phyloP scores from a whole-genome alignment of 2,888 invertebrate species.

The Mythimna vitellina region DNA sequence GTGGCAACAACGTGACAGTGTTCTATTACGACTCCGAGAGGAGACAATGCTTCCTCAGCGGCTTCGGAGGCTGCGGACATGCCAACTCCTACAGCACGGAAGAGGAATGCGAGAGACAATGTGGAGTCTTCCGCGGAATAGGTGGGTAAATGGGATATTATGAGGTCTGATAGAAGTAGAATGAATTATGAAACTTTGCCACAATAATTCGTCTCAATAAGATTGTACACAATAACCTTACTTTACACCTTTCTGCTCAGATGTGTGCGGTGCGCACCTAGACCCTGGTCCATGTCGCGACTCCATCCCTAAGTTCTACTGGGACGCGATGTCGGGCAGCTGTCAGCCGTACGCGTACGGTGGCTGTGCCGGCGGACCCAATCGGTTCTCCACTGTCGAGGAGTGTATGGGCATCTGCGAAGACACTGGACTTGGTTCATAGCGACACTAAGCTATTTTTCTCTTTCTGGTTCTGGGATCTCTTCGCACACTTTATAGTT shows the following conservation, averaged over 20 bases:
- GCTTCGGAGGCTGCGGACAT: conserved; percentile 91
- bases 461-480: conserved; percentile 29
- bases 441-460: background rate
- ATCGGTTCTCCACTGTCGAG: conserved; percentile 94
- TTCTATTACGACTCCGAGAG: conserved; percentile 93
- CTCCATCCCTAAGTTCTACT: conserved; percentile 93
- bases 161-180: background rate
- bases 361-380: conserved; percentile 96
- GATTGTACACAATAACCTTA: background rate
- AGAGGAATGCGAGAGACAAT: conserved; percentile 94
- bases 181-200: background rate
- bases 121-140: conserved; percentile 91
- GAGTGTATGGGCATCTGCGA: conserved; percentile 94
- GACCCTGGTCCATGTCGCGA: conserved; percentile 94
- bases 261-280: conserved; percentile 92
- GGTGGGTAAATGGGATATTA: conserved; percentile 25
- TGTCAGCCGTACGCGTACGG: conserved; percentile 94
- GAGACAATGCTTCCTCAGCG: conserved; percentile 90
- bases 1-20: conserved; percentile 91
- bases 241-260: conserved; percentile 69
- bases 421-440: conserved; percentile 76
- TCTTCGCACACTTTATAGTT: background rate
- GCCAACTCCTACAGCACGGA: conserved; percentile 93
- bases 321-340: conserved; percentile 89
- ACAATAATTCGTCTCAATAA: background rate